phyloP scores from a whole-genome alignment of 2,113 vertebrate species.

The Mustela nigripes region DNA sequence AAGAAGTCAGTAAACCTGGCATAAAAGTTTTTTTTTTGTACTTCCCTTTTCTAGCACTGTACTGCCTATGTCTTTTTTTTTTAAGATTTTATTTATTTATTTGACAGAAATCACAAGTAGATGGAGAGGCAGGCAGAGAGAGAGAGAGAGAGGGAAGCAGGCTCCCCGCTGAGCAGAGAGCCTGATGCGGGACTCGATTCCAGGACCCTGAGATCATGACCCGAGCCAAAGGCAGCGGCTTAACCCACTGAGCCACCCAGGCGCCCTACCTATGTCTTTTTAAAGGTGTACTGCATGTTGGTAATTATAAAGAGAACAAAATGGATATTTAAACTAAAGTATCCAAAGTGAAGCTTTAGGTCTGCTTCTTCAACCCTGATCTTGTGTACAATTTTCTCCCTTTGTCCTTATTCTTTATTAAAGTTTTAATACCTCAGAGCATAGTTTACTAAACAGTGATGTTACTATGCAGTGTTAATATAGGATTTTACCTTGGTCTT shows the following conservation, averaged over 20 bases:
- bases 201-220: too few species aligned
- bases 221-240: too few species aligned
- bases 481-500: constrained; percentile 59
- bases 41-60: constrained; percentile 38
- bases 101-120: too few species aligned
- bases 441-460: constrained; percentile 49
- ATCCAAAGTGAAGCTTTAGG: constrained; percentile 61
- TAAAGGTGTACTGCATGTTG: constrained; percentile 67
- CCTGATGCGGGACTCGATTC: too few species aligned
- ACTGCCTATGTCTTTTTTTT: constrained; percentile 12
- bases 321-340: constrained; percentile 71
- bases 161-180: too few species aligned
- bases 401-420: constrained; percentile 68
- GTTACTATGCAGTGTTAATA: constrained; percentile 13
- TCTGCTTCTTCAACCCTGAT: constrained; percentile 67
- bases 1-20: constrained; percentile 45
- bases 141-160: too few species aligned
- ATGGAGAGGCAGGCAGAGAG: too few species aligned
- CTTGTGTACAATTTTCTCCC: constrained; percentile 65
- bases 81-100: too few species aligned
- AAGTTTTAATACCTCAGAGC: constrained; percentile 73
- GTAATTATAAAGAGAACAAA: constrained; percentile 77
- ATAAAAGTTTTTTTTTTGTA: not conserved
- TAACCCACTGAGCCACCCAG: too few species aligned
- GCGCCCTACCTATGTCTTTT: not conserved